phyloP scores from a whole-genome alignment of 2,797 vertebrate species.

The Kryptopterus vitreolus region DNA sequence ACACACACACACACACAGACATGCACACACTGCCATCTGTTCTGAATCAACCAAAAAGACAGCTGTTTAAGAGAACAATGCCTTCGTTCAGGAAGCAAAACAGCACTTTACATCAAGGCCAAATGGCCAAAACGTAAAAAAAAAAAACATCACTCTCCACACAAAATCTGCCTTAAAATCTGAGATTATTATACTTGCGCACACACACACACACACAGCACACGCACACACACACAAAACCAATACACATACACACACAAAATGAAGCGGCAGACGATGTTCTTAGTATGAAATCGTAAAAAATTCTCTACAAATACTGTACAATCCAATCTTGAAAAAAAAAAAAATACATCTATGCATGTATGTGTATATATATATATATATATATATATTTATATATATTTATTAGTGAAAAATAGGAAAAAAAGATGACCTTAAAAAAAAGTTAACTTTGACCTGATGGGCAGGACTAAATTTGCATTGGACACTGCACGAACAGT shows the following conservation, averaged over 20 bases:
- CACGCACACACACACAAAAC: conserved; percentile 10
- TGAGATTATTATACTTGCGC: conserved; percentile 33
- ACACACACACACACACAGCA: neutral
- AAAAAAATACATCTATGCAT: neutral
- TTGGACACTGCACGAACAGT: conserved; percentile 1
- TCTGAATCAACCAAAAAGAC: conserved; percentile 80
- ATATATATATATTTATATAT: too few species aligned
- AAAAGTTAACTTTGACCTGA: conserved; percentile 56
- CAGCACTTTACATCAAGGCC: conserved; percentile 65
- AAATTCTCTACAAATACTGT: conserved; percentile 39
- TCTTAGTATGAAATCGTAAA: conserved; percentile 26
- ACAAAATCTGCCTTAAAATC: conserved; percentile 45
- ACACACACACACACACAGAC: conserved; percentile 66
- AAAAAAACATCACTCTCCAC: conserved; percentile 49
- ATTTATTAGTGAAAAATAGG: conserved; percentile 53
- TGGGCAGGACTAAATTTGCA: conserved; percentile 23
- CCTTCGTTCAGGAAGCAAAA: conserved; percentile 68
- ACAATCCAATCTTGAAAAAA: conserved; percentile 44
- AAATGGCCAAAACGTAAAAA: conserved; percentile 63
- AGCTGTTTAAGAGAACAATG: conserved; percentile 82
- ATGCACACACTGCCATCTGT: conserved; percentile 74
- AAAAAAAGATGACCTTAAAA: too few species aligned
- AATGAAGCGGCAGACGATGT: conserved; percentile 33
- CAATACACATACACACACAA: conserved; percentile 52
- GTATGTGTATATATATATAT: too few species aligned